Conservation (phyloP, 2,797 vertebrate genomes). For the Labroides dimidiatus region DNA sequence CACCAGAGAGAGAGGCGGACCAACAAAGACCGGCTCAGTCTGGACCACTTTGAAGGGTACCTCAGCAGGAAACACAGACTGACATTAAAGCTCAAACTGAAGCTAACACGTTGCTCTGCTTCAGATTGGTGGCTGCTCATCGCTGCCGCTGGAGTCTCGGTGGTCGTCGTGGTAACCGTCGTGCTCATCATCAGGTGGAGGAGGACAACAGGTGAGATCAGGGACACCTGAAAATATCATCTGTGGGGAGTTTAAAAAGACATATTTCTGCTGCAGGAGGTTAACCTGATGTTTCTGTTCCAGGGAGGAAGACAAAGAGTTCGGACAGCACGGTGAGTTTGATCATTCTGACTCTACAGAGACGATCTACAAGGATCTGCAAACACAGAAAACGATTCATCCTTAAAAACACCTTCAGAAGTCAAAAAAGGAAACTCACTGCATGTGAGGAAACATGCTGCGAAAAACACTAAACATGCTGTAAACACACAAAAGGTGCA, state of each 20-base stretch:
- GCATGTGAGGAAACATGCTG: too few species aligned
- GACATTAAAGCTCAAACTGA: not conserved
- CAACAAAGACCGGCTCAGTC: too few species aligned
- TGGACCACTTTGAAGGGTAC: too few species aligned
- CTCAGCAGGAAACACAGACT: too few species aligned
- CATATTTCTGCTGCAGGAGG: not conserved
- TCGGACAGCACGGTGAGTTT: slow-evolving; percentile 15
- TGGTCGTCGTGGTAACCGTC: not conserved
- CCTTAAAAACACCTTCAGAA: too few species aligned
- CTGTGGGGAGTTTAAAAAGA: not conserved
- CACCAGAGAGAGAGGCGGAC: too few species aligned
- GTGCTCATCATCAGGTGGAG: not conserved
- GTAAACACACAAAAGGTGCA: too few species aligned
- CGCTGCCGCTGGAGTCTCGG: not conserved
- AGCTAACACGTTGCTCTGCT: not conserved
- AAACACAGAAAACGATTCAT: too few species aligned
- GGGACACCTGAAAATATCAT: not conserved
- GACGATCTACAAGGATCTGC: too few species aligned
- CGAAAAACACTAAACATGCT: not conserved
- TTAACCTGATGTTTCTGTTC: not conserved
- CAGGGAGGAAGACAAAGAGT: slow-evolving; percentile 3
- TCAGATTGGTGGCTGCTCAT: not conserved
- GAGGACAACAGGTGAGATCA: slow-evolving; percentile 23
- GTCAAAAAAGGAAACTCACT: too few species aligned
- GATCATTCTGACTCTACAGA: too few species aligned